A percentile compares a stretch with the other conserved stretches of the same genome.
These are phyloP conservation scores for Zootermopsis nevadensis DNA, from an alignment of 2,888 invertebrate species.

Conservation along the genomic window DNA sequence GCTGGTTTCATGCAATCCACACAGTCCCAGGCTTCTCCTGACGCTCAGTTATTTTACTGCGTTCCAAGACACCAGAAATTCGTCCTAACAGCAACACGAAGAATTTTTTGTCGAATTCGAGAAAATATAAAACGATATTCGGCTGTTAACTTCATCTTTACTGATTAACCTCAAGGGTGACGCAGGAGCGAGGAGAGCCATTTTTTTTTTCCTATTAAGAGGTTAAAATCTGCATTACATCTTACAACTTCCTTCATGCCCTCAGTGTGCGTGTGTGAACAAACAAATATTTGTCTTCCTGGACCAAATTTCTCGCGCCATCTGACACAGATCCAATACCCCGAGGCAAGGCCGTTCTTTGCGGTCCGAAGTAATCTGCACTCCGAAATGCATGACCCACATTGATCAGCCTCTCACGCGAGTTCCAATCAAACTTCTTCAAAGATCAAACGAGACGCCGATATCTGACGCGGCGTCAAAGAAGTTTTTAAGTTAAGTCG, in stretches of 20 bases:
- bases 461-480: background rate
- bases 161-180: no score
- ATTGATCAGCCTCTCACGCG: slow-evolving; percentile 2
- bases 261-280: background rate
- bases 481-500: background rate
- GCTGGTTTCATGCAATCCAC: no score
- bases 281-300: background rate
- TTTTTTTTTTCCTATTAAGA: no score
- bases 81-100: no score
- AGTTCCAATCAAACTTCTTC: slow-evolving; percentile 11
- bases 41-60: no score
- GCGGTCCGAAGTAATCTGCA: background rate
- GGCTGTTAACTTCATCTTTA: no score
- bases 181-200: no score
- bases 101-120: no score
- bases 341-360: background rate
- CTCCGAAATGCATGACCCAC: background rate
- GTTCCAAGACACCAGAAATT: no score
- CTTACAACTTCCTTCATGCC: background rate
- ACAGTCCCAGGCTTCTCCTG: no score
- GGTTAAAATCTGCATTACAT: no score
- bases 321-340: background rate
- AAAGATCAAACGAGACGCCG: slow-evolving; percentile 5
- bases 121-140: no score
- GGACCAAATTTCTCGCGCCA: background rate